Percentiles rank a stretch among this genome's conserved stretches.
Conservation (phyloP, 2,113 vertebrate genomes). For the Crotalus helleri region DNA sequence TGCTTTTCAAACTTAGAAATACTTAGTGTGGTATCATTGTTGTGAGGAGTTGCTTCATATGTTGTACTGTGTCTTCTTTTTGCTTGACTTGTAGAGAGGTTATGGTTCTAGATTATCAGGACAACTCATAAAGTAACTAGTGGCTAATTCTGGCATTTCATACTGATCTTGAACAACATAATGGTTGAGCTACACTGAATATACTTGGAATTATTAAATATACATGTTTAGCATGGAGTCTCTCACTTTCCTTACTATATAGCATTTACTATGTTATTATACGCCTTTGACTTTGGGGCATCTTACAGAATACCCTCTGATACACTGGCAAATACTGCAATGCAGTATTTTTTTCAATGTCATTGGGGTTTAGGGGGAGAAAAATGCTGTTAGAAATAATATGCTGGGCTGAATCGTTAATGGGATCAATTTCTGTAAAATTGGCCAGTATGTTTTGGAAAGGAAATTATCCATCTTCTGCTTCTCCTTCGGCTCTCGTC, state of each 20-base stretch:
- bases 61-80: slow-evolving; percentile 32
- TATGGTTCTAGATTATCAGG: slow-evolving; percentile 14
- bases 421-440: slow-evolving; percentile 35
- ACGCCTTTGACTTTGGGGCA: slow-evolving; percentile 63
- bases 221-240: slow-evolving; percentile 49
- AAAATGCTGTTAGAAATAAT: slow-evolving; percentile 39
- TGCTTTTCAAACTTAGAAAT: slow-evolving; percentile 26
- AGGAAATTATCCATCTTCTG: slow-evolving; percentile 42
- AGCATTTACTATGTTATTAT: slow-evolving; percentile 59
- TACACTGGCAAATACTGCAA: slow-evolving; percentile 73
- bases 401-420: neutral
- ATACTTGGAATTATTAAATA: neutral
- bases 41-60: slow-evolving; percentile 39
- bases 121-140: fast-evolving
- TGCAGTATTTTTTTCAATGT: slow-evolving; percentile 78
- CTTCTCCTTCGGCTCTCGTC: neutral
- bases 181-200: slow-evolving; percentile 45
- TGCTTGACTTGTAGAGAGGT: slow-evolving; percentile 30
- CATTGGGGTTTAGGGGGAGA: slow-evolving; percentile 65
- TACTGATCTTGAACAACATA: slow-evolving; percentile 33
- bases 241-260: slow-evolving; percentile 48
- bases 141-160: slow-evolving; percentile 36
- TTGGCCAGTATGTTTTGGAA: slow-evolving; percentile 34
- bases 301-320: slow-evolving; percentile 57
- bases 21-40: slow-evolving; percentile 38